A percentile compares a stretch with the other conserved stretches of the same genome.
Evolutionary conservation across 2,113 vertebrate species (phyloP).

Genomic region (Thomomys bottae): DNA sequence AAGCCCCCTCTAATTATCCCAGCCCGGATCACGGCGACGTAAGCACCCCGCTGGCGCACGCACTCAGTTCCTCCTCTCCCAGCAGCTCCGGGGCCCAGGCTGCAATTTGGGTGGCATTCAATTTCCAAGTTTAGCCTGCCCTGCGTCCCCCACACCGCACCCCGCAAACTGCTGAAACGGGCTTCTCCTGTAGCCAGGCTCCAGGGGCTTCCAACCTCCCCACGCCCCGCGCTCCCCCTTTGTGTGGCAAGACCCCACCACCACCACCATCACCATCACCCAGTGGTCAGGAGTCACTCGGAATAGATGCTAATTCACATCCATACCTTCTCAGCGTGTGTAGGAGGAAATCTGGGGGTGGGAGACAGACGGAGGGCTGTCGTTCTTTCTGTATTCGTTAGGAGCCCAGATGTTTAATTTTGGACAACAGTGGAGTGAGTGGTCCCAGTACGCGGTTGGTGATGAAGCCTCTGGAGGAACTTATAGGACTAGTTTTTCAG

Average conservation of each 20-base stretch:
- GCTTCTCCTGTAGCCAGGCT: background rate
- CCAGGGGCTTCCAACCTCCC: background rate
- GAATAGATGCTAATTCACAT: background rate
- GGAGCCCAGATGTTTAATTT: background rate
- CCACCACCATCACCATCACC: background rate
- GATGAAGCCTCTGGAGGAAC: background rate
- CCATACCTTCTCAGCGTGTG: background rate
- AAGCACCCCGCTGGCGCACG: constrained; percentile 63
- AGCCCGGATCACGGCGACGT: constrained; percentile 63
- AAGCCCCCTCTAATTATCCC: constrained; percentile 62
- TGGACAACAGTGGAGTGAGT: background rate
- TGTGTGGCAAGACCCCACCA: constrained; percentile 48
- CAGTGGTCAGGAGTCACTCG: background rate
- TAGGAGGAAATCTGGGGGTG: background rate
- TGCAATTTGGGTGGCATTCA: background rate
- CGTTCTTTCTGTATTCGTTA: constrained; percentile 17
- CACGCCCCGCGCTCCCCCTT: constrained; percentile 46
- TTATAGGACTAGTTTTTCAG: background rate
- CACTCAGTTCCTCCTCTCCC: constrained; percentile 47
- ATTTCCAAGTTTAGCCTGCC: constrained; percentile 32
- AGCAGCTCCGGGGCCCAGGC: background rate
- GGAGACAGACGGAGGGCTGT: background rate
- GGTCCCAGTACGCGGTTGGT: background rate
- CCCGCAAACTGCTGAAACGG: too few relatives aligned
- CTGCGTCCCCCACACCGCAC: background rate